Percentiles rank a stretch among this genome's conserved stretches.
phyloP scores from a whole-genome alignment of 23 tunicate genomes.

The Trididemnum clinides region DNA sequence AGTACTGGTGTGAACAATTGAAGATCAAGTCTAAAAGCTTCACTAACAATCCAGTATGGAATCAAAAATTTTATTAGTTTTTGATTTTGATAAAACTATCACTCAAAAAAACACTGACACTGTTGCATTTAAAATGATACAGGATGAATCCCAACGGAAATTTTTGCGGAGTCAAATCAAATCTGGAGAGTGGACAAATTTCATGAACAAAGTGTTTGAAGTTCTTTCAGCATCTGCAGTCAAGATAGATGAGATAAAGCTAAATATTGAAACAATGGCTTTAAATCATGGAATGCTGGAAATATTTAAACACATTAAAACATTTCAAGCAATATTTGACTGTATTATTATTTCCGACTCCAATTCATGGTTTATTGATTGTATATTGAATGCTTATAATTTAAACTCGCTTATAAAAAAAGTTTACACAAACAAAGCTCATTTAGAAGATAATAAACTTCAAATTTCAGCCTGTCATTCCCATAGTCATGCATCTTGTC shows the following conservation, averaged over 20 bases:
- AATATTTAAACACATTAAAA: conserved; percentile 6
- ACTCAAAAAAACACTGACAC: conserved; percentile 53
- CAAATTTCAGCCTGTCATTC: conserved; percentile 31
- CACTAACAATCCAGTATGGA: not conserved
- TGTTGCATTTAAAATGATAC: conserved; percentile 20
- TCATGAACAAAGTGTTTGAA: conserved; percentile 51
- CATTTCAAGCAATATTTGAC: conserved; percentile 4
- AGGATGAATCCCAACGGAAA: not conserved
- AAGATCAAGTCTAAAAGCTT: no score
- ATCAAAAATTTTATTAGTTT: conserved; percentile 28
- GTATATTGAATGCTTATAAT: not conserved
- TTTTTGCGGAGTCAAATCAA: conserved; percentile 1
- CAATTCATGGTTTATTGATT: conserved; percentile 49
- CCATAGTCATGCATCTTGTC: conserved; percentile 51
- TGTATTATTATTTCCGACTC: conserved; percentile 71
- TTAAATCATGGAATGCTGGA: conserved; percentile 32
- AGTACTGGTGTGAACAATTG: no score
- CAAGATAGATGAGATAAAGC: not conserved
- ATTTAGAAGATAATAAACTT: not conserved
- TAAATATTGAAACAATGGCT: not conserved
- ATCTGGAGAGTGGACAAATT: conserved; percentile 58
- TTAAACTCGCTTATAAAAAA: not conserved
- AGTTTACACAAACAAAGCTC: conserved; percentile 43
- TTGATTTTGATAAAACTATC: conserved; percentile 72
- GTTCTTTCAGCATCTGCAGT: not conserved